phyloP scores from a whole-genome alignment of 2,888 invertebrate species.

The Leptogaster cylindrica region DNA sequence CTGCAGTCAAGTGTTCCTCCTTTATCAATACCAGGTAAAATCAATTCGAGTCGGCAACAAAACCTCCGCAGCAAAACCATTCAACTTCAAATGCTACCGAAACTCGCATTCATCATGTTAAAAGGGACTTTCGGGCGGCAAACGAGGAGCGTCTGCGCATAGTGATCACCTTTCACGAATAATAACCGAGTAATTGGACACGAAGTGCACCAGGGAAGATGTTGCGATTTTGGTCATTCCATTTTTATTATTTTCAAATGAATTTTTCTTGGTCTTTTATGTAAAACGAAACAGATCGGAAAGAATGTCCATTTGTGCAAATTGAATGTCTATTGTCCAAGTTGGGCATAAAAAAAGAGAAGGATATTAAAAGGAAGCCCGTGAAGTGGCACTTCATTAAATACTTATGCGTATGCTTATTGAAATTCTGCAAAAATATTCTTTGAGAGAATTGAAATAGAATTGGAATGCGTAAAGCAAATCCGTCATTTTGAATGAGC shows the following conservation, averaged over 20 bases:
- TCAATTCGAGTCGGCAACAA: conserved; percentile 20
- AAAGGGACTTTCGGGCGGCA: conserved; percentile 8
- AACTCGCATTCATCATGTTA: conserved; percentile 34
- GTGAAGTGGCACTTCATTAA: conserved; percentile 41
- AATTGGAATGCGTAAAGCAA: background rate
- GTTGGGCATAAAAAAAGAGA: conserved; percentile 4
- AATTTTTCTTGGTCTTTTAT: background rate
- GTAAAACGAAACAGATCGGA: conserved; percentile 4
- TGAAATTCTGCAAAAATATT: conserved; percentile 22
- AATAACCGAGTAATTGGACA: conserved; percentile 41
- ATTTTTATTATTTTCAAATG: too few species aligned
- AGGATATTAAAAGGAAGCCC: conserved; percentile 11
- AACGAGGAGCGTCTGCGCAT: conserved; percentile 30
- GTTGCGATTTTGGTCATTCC: too few species aligned
- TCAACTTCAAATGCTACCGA: conserved; percentile 39
- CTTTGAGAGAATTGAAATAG: background rate
- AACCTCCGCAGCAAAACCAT: background rate
- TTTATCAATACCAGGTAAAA: conserved; percentile 26
- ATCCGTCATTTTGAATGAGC: too few species aligned
- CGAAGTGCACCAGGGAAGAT: conserved; percentile 13
- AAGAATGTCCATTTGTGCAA: conserved; percentile 41
- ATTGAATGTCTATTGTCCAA: conserved; percentile 40
- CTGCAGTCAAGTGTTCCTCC: conserved; percentile 30
- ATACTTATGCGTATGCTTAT: too few species aligned
- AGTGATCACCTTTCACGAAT: conserved; percentile 35